These are phyloP conservation scores for Mellivora capensis DNA, from an alignment of 2,113 vertebrate genomes.

Conservation along the genomic window DNA sequence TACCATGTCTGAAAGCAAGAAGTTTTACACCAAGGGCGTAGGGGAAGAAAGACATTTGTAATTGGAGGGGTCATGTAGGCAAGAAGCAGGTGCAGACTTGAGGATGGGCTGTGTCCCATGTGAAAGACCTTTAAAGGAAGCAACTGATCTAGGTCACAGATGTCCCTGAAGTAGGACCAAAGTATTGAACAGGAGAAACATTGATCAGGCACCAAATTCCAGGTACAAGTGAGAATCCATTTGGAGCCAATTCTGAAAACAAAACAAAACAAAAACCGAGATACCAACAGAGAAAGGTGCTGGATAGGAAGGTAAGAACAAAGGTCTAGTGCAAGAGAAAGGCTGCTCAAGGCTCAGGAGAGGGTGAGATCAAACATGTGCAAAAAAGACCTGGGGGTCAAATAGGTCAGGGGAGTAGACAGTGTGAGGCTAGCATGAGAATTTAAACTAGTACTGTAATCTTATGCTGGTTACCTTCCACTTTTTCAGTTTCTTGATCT, in stretches of 20 bases:
- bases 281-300: fast-evolving
- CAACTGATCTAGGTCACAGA: background rate
- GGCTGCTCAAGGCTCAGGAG: background rate
- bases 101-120: background rate
- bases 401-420: background rate
- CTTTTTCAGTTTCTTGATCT: background rate
- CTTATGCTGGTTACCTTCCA: background rate
- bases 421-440: background rate
- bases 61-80: fast-evolving
- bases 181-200: background rate
- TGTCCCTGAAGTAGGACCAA: background rate
- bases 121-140: background rate
- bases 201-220: background rate
- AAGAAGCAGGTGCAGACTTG: background rate
- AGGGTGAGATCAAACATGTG: background rate
- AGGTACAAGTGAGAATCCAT: background rate
- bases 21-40: background rate
- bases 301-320: background rate
- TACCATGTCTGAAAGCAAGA: background rate
- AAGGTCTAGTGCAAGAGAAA: background rate
- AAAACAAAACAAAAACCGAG: background rate
- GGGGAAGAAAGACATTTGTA: background rate
- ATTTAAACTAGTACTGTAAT: background rate
- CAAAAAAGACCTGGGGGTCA: background rate
- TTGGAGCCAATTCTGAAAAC: background rate